phyloP scores from a whole-genome alignment of 2,888 invertebrate species.

The Eudasyphora cyanicolor region DNA sequence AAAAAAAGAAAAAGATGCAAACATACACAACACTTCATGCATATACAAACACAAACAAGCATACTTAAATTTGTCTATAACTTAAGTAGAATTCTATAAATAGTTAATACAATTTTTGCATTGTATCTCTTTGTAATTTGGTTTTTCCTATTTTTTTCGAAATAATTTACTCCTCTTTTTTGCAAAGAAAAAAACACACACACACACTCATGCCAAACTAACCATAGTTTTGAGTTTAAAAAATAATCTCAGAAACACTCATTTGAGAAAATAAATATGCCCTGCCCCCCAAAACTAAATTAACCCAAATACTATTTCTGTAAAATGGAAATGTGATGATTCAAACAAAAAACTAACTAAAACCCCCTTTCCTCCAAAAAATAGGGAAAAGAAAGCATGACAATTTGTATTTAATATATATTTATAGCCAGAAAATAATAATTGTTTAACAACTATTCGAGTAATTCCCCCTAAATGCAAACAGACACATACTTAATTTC shows the following conservation, averaged over 20 bases:
- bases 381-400: no score
- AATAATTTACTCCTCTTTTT: neutral
- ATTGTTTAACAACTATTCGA: no score
- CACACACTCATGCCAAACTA: neutral
- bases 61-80: constrained; percentile 35
- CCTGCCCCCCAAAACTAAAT: constrained; percentile 51
- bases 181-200: neutral
- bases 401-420: no score
- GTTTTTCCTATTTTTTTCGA: neutral
- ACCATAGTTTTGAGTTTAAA: no score
- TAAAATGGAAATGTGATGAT: neutral
- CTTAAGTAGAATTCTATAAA: constrained; percentile 38
- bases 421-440: no score
- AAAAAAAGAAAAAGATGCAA: neutral
- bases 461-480: no score
- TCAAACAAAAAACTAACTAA: no score
- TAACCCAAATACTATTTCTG: constrained; percentile 59
- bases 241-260: neutral
- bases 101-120: constrained; percentile 45
- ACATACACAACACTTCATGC: neutral
- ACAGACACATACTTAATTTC: no score
- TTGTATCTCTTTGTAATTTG: constrained; percentile 40
- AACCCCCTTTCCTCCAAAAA: no score
- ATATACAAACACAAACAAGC: neutral
- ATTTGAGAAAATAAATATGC: neutral